Base-by-base conservation (phyloP, 2,797 vertebrate species). In the Neosalanx taihuensis region DNA sequence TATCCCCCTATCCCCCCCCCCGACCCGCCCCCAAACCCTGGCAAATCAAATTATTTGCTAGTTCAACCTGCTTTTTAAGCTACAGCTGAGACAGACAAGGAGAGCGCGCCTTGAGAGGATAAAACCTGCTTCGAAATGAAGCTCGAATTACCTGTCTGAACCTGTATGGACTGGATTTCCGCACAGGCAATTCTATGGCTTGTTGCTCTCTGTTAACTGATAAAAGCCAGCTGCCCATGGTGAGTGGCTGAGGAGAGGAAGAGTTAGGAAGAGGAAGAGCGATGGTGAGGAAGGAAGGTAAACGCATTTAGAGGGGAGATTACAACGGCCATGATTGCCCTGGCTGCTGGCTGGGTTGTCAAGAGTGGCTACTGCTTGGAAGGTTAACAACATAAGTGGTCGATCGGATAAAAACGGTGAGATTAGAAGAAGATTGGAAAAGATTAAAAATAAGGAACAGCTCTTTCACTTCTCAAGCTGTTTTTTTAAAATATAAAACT, bases 211-310 rank as follows among this genome's bases (percentile, higher is more conserved):
- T 79, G 72, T 79, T 67, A 67, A 75, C 57, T 33, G 23, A 72
- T 46, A 72, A 77, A 82, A 81, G 77, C 72, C 83, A 83, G 76
- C 68, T 87, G 86, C 87, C 86, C 83, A 87, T 89, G 85, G 79
- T 68, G 71, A 69, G 69, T 51, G 75, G 33, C 72, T 56, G 58
- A 64, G 76, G 67, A 82, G 79, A 83, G 80, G 79, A 83, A 75
- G 69, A 72, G 57, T 10, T 64, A 64, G 71, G 78, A 31, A 30
- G 23, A 26, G 51, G 26, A 75, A 74, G 63, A 77, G 64, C 77
- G 74, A 68, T 49, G 4, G 75, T n/a, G 73, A 83, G 81, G 10
- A 37, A 76, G 23, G 23, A 79, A 87, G 83, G 84, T 78, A 85
- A 82, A 81, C 71, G 78, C 49, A 73, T 69, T 65, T 69, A 82